Base-by-base conservation (phyloP, 1,140 invertebrate species). In the Heliothis virescens region DNA sequence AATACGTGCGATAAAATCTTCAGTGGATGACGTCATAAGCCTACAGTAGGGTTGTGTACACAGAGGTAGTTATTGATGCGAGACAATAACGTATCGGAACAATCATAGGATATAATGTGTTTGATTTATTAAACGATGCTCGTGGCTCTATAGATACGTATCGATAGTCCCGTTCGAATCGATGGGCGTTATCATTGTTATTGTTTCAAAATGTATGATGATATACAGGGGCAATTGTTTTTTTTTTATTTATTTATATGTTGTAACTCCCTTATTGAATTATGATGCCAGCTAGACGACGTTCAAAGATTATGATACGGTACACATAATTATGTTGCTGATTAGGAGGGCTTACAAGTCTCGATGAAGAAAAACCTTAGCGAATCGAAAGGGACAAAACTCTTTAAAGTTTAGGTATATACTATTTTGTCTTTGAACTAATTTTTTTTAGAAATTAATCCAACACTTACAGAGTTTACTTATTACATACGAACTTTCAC, bases 11-110 rank as follows among this genome's bases (percentile, higher is more conserved):
- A 62, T 41, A 62, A 62, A 62, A 62, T 62, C 60, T 62, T 13
- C 26, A 34, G 59, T 13, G 15, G 41, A n/a, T 26, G 57, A 60
- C 18, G 7, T 18, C 11, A 26, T 3, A 10, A 26, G 53, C 53
- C 34, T 55, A 74, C 12, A 52, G 13, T 13, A 50, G 21, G 21
- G 21, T 50, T 71, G 87, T 89, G 90, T 92, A 93, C 92, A 94
- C 90, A 94, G 91, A 82, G 29, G 73, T 59, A 67, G 82, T 87
- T 89, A 89, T 87, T 81, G 79, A 85, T 85, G 82, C 83, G 91
- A 93, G 92, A 94, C 91, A 92, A 91, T 93, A 94, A 90, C 87
- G 87, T 90, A 90, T 90, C 86, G 86, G 87, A 88, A 91, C 91
- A 91, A 93, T 92, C 87, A 88, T 86, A 78, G 82, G 85, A 83